phyloP scores from a whole-genome alignment of 2,888 invertebrate genomes.

The Perizoma flavofasciatum region DNA sequence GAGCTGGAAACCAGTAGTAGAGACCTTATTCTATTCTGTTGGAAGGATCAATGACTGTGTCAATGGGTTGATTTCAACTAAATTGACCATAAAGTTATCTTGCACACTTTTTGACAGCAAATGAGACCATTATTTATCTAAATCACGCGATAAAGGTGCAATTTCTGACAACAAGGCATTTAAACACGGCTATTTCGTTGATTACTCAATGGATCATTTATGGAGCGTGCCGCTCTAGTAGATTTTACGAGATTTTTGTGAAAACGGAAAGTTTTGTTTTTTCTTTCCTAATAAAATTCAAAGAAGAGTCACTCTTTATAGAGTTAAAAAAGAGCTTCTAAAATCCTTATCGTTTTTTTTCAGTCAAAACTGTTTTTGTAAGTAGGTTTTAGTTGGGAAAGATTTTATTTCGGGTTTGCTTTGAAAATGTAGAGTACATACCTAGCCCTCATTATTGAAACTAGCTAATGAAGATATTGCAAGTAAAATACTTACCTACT shows the following conservation, averaged over 20 bases:
- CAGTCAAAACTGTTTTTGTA: no score
- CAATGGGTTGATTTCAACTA: conserved; percentile 23
- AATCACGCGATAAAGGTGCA: conserved; percentile 20
- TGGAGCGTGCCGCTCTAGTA: conserved; percentile 13
- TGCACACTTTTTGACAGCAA: conserved; percentile 20
- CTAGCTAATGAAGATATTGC: no score
- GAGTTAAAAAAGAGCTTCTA: no score
- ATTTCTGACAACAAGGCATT: conserved; percentile 19
- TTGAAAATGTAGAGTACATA: no score
- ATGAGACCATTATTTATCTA: conserved; percentile 20
- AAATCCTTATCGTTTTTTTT: no score
- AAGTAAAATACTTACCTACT: no score
- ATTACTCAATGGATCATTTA: conserved; percentile 16
- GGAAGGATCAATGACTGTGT: conserved; percentile 7
- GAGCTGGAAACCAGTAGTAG: neutral
- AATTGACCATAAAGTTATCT: conserved; percentile 25
- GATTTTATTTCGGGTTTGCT: no score
- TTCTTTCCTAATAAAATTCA: conserved; percentile 16
- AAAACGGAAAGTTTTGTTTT: conserved; percentile 29
- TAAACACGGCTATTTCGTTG: conserved; percentile 24
- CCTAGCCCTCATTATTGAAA: no score
- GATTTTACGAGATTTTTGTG: conserved; percentile 24
- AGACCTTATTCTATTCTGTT: neutral
- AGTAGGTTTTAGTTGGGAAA: no score
- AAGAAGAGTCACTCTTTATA: no score